Conservation (phyloP, 2,113 vertebrate species). For the Empidonax alnorum region DNA sequence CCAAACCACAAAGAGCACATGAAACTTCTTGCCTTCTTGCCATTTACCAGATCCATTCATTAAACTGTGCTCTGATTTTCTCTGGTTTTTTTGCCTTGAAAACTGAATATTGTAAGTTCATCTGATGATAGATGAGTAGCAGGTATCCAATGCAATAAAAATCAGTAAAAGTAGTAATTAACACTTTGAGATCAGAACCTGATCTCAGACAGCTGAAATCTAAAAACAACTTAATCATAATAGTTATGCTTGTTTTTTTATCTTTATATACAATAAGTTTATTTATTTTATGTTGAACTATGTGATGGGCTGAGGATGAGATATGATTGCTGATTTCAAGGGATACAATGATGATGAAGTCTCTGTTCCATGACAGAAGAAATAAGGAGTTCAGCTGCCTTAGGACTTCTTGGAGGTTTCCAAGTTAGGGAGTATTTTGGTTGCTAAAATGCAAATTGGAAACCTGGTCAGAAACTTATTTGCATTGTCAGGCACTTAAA, state of each 20-base stretch:
- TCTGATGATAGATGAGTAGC: neutral
- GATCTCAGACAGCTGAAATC: neutral
- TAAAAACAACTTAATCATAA: neutral
- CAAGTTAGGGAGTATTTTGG: neutral
- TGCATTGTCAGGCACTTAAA: neutral
- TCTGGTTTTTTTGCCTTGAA: neutral
- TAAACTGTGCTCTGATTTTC: neutral
- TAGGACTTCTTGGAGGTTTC: neutral
- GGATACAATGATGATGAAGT: neutral
- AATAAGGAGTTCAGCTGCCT: neutral
- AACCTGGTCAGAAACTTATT: neutral
- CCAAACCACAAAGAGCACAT: neutral
- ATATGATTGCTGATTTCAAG: neutral
- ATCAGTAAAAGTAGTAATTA: neutral
- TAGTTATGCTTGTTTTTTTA: neutral
- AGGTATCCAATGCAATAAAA: neutral
- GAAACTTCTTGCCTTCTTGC: neutral
- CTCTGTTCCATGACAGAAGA: neutral
- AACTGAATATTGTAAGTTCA: neutral
- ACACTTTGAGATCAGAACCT: neutral
- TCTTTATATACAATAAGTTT: neutral
- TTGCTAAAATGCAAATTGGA: neutral
- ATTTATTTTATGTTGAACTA: neutral
- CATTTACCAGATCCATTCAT: neutral
- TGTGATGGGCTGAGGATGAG: neutral